A percentile compares a stretch with the other conserved stretches of the same genome.
These are phyloP conservation scores for Pentalonia nigronervosa DNA, from an alignment of 1,140 invertebrate genomes.

Conservation along the genomic window DNA sequence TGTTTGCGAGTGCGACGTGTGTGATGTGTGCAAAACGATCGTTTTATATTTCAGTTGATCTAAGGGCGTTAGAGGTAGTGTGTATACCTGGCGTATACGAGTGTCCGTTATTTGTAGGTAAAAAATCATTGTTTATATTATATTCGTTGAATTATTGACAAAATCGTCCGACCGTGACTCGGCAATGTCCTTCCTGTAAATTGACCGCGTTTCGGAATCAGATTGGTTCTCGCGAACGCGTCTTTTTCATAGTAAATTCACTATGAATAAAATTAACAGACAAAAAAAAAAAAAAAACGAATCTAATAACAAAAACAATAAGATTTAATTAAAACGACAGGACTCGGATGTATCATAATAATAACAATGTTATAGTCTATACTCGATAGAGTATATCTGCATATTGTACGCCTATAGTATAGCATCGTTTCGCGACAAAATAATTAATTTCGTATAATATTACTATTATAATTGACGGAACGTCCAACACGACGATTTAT, in stretches of 20 bases:
- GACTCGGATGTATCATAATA: not conserved
- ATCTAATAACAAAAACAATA: not conserved
- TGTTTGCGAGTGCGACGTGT: not conserved
- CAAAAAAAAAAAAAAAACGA: not conserved
- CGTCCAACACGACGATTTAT: not conserved
- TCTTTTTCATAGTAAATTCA: not conserved
- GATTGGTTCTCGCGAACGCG: slow-evolving; percentile 33
- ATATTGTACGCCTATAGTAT: not conserved
- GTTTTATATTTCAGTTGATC: not conserved
- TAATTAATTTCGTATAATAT: too few relatives aligned
- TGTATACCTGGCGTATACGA: not conserved
- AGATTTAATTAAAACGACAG: not conserved
- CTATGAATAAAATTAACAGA: not conserved
- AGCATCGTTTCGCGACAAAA: not conserved
- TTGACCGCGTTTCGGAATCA: slow-evolving; percentile 41
- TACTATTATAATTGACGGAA: not conserved
- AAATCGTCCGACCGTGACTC: slow-evolving; percentile 7
- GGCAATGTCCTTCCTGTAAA: slow-evolving; percentile 19
- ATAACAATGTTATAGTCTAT: not conserved
- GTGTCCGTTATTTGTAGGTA: slow-evolving; percentile 22
- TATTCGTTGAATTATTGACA: slow-evolving; percentile 16
- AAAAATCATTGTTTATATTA: slow-evolving; percentile 33
- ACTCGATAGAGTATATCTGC: too few relatives aligned
- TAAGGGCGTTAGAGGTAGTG: not conserved
- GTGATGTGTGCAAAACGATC: not conserved